Conservation (phyloP, 2,797 vertebrate genomes). For the Clarias platycephalus region DNA sequence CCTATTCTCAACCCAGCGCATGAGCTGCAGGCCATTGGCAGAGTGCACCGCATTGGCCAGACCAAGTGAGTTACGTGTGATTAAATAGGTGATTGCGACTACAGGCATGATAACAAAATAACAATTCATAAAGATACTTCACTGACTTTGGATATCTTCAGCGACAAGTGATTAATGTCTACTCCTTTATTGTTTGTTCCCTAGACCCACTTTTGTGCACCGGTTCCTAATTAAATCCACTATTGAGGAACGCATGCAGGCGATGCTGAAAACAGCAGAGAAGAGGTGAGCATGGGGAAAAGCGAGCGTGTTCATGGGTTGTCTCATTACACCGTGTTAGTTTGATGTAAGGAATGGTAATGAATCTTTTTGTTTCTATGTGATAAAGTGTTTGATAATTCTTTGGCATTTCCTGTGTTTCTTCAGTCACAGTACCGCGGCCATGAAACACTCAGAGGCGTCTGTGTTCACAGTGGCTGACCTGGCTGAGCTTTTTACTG, state of each 20-base stretch:
- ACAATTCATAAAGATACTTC: neutral
- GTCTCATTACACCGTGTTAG: neutral
- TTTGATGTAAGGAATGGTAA: neutral
- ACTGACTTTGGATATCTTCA: neutral
- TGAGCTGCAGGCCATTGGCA: constrained; percentile 95
- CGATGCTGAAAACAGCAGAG: constrained; percentile 94
- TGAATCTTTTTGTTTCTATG: neutral
- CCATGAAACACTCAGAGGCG: constrained; percentile 94
- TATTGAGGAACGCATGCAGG: constrained; percentile 97
- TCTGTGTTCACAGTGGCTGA: constrained; percentile 93
- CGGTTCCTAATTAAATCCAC: constrained; percentile 97
- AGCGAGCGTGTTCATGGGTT: neutral
- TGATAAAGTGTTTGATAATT: neutral
- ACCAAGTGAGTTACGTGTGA: constrained; percentile 82
- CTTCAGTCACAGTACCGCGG: constrained; percentile 82
- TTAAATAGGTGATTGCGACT: neutral
- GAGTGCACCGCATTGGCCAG: constrained; percentile 97
- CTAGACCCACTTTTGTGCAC: constrained; percentile 93
- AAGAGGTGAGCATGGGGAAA: constrained; percentile 76
- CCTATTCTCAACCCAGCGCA: constrained; percentile 96
- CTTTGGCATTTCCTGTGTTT: neutral
- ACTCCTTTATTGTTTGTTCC: neutral
- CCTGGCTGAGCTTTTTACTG: constrained; percentile 93
- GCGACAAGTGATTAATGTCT: neutral
- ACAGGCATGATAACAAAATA: neutral